These are phyloP conservation scores for Hofmannophila pseudospretella DNA, from an alignment of 2,888 invertebrate species.

Conservation along the genomic window DNA sequence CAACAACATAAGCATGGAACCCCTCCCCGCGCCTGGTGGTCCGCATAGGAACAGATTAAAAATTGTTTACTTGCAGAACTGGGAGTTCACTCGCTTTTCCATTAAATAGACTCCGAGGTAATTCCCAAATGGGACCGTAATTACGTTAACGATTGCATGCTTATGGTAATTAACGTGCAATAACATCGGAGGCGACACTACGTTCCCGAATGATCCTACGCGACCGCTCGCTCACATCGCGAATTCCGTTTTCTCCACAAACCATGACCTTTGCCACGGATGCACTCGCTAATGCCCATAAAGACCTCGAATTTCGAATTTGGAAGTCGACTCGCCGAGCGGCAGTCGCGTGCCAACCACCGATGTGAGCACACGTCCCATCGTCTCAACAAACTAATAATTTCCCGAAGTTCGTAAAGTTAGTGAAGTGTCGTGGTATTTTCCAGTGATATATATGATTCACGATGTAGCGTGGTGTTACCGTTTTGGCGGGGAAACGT, in stretches of 20 bases:
- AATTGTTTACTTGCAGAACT: no score
- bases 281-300: conserved; percentile 46
- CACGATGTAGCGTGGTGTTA: conserved; percentile 40
- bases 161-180: neutral
- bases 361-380: conserved; percentile 46
- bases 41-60: no score
- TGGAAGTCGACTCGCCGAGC: conserved; percentile 39
- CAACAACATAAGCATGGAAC: no score
- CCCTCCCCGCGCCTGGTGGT: no score
- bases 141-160: neutral
- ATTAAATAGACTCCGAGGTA: no score
- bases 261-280: conserved; percentile 62
- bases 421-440: conserved; percentile 13
- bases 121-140: neutral
- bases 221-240: neutral
- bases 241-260: conserved; percentile 21
- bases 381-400: conserved; percentile 1
- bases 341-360: conserved; percentile 57
- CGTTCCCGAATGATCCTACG: neutral
- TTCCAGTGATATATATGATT: conserved; percentile 5
- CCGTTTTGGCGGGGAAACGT: conserved; percentile 38
- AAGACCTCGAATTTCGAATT: conserved; percentile 60
- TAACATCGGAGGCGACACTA: neutral
- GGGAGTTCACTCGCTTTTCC: no score
- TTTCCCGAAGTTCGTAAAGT: conserved; percentile 9